Conservation (phyloP, 2,888 invertebrate genomes). For the Hybos culiciformis region DNA sequence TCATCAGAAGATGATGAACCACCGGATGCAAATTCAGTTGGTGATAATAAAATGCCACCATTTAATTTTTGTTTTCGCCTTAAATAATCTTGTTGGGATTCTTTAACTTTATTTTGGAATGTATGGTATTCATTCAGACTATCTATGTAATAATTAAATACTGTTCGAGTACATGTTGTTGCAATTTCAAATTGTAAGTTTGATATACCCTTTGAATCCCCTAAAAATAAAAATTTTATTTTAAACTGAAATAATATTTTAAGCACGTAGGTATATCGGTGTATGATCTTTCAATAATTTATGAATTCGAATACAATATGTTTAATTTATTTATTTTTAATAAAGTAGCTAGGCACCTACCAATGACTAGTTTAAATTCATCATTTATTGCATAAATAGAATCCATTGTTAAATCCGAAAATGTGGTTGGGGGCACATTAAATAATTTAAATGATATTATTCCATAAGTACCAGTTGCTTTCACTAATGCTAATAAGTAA, state of each 20-base stretch:
- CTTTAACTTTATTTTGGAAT: slow-evolving; percentile 21
- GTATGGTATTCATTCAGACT: slow-evolving; percentile 23
- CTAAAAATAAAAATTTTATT: not conserved
- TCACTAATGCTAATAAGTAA: slow-evolving; percentile 29
- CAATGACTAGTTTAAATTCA: slow-evolving; percentile 63
- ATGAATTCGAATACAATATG: too few relatives aligned
- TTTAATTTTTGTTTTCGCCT: not conserved
- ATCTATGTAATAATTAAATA: slow-evolving; percentile 29
- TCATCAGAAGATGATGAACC: not conserved
- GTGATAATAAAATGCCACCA: not conserved
- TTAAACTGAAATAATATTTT: too few relatives aligned
- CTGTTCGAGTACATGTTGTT: slow-evolving; percentile 23
- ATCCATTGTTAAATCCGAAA: slow-evolving; percentile 67
- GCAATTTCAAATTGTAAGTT: slow-evolving; percentile 28
- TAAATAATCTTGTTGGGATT: not conserved
- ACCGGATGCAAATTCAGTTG: not conserved
- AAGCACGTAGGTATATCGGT: too few relatives aligned
- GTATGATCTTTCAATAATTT: too few relatives aligned
- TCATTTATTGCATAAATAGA: slow-evolving; percentile 67
- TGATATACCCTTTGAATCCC: slow-evolving; percentile 25
- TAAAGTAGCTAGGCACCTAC: slow-evolving; percentile 27
- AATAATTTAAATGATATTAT: slow-evolving; percentile 28
- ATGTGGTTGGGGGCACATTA: slow-evolving; percentile 48
- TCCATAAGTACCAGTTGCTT: slow-evolving; percentile 29
- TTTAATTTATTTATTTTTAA: too few relatives aligned